Percentiles rank a stretch among this genome's conserved stretches.
These are phyloP conservation scores for Amphiduros pacificus DNA, from an alignment of 2,888 invertebrate species.

Conservation along the genomic window DNA sequence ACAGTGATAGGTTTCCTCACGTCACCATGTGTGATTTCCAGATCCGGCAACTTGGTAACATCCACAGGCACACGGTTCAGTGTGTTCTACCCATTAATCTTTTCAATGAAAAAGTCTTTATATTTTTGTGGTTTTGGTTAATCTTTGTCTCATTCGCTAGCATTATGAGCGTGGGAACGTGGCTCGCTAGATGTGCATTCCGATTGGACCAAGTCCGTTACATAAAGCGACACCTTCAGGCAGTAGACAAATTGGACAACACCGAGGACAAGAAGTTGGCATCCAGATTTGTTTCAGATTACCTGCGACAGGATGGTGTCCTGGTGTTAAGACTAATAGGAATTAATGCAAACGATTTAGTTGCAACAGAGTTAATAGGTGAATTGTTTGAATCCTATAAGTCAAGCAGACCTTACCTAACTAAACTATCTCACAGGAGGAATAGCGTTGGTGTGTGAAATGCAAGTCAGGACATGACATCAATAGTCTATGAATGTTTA, in stretches of 20 bases:
- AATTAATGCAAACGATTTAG: conserved; percentile 55
- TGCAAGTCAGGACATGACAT: no score
- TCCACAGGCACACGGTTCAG: conserved; percentile 40
- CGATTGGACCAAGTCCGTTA: conserved; percentile 18
- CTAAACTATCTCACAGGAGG: neutral
- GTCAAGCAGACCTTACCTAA: neutral
- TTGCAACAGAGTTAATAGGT: conserved; percentile 52
- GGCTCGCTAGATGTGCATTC: conserved; percentile 41
- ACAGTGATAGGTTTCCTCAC: conserved; percentile 29
- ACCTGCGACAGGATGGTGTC: conserved; percentile 55
- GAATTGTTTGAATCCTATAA: conserved; percentile 53
- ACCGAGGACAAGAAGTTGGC: conserved; percentile 48
- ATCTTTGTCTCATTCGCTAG: conserved; percentile 59
- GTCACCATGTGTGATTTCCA: conserved; percentile 33
- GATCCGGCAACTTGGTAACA: conserved; percentile 29
- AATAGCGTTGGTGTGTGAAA: conserved; percentile 7
- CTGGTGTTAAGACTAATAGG: conserved; percentile 54
- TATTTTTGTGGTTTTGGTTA: conserved; percentile 63
- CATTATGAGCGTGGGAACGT: conserved; percentile 57
- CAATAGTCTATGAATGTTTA: no score
- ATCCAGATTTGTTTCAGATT: conserved; percentile 52
- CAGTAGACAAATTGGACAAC: conserved; percentile 11
- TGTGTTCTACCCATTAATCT: conserved; percentile 48
- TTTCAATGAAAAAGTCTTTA: conserved; percentile 55
- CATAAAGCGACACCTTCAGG: conserved; percentile 21